Percentiles rank a stretch among this genome's conserved stretches.
Conservation (phyloP, 2,888 invertebrate species). For the Glaucopsyche alexis region DNA sequence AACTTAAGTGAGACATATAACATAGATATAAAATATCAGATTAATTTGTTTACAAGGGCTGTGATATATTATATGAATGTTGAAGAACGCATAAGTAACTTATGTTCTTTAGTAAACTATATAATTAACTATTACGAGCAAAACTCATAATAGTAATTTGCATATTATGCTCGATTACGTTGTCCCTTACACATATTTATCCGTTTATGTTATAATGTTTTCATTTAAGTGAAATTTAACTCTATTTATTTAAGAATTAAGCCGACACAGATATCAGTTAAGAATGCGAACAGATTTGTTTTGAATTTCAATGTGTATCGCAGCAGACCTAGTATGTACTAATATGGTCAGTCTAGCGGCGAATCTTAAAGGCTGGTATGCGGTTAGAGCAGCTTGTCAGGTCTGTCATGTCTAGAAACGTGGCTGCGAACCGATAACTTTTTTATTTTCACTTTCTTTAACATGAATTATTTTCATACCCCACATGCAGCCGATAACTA, state of each 20-base stretch:
- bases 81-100: too few species aligned
- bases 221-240: conserved; percentile 3
- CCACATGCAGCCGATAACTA: conserved; percentile 9
- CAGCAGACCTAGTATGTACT: conserved; percentile 27
- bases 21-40: too few species aligned
- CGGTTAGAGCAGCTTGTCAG: conserved; percentile 55
- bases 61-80: too few species aligned
- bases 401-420: conserved; percentile 63
- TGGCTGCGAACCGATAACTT: conserved; percentile 48
- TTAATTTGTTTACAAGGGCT: too few species aligned
- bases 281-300: conserved; percentile 24
- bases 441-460: conserved; percentile 44
- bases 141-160: not conserved
- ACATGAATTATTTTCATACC: conserved; percentile 32
- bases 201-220: not conserved
- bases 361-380: conserved; percentile 34
- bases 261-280: conserved; percentile 10
- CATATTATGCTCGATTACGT: not conserved
- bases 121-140: not conserved
- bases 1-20: too few species aligned
- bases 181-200: not conserved
- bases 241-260: not conserved
- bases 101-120: too few species aligned
- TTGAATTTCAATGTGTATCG: conserved; percentile 29
- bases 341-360: conserved; percentile 33